Conservation (phyloP, 2,888 invertebrate genomes). For the Penaeus monodon region DNA sequence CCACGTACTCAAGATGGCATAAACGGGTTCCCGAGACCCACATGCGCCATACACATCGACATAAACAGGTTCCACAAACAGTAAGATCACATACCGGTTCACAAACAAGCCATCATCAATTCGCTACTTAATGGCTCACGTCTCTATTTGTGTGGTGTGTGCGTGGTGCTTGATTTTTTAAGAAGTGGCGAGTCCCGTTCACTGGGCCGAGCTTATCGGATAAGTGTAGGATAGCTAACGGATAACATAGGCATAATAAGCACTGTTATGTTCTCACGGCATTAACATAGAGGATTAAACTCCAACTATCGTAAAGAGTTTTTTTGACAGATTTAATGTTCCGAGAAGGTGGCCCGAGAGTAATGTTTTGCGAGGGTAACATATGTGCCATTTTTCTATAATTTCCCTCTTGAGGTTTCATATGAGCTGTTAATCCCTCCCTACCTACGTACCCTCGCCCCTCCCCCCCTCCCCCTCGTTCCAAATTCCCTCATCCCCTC, state of each 20-base stretch:
- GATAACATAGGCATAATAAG: slow-evolving; percentile 19
- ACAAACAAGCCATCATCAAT: slow-evolving; percentile 33
- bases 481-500: too few species aligned
- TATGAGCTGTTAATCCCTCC: slow-evolving; percentile 44
- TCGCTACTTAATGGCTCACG: slow-evolving; percentile 3
- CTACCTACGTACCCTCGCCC: background rate
- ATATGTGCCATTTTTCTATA: slow-evolving; percentile 50
- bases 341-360: slow-evolving; percentile 46
- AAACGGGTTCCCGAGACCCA: too few species aligned
- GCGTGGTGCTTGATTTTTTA: background rate
- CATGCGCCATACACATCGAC: background rate
- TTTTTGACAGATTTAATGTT: slow-evolving; percentile 58
- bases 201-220: slow-evolving; percentile 28
- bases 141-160: background rate
- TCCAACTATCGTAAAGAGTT: slow-evolving; percentile 51
- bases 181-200: background rate
- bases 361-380: slow-evolving; percentile 52
- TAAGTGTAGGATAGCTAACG: background rate
- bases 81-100: background rate
- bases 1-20: too few species aligned
- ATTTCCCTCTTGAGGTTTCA: slow-evolving; percentile 26
- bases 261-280: slow-evolving; percentile 50
- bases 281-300: slow-evolving; percentile 55
- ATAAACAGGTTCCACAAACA: background rate
- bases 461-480: background rate